These are phyloP conservation scores for Aphelinus certus DNA, from an alignment of 1,140 invertebrate species.

Conservation along the genomic window DNA sequence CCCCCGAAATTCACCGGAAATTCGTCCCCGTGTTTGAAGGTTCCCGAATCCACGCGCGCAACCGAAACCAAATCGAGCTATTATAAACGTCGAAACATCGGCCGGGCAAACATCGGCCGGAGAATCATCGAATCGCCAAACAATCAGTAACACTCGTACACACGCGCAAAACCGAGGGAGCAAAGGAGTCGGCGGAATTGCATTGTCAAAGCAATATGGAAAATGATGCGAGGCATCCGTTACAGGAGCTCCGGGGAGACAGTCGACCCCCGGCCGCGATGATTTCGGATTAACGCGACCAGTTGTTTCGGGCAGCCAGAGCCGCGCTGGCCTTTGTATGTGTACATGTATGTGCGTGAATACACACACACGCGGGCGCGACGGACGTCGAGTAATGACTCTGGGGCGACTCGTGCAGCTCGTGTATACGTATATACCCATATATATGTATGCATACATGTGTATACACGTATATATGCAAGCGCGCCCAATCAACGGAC, in stretches of 20 bases:
- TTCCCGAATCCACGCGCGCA: too few relatives aligned
- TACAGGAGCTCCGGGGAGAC: not conserved
- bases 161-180: not conserved
- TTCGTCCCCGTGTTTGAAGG: too few relatives aligned
- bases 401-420: conserved; percentile 51
- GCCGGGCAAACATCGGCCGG: too few relatives aligned
- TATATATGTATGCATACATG: not conserved
- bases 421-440: conserved; percentile 43
- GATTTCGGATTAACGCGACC: conserved; percentile 66
- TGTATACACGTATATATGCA: not conserved
- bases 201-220: not conserved
- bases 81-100: too few relatives aligned
- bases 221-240: not conserved
- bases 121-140: too few relatives aligned
- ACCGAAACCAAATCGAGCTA: too few relatives aligned
- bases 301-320: conserved; percentile 62
- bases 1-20: too few relatives aligned
- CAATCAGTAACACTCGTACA: too few relatives aligned
- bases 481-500: not conserved
- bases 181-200: not conserved
- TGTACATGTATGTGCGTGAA: too few relatives aligned
- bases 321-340: conserved; percentile 1
- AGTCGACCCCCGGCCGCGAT: conserved; percentile 46
- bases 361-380: conserved; percentile 9
- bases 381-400: conserved; percentile 67